These are phyloP conservation scores for Patella caerulea DNA, from an alignment of 2,888 invertebrate genomes.

Conservation along the genomic window DNA sequence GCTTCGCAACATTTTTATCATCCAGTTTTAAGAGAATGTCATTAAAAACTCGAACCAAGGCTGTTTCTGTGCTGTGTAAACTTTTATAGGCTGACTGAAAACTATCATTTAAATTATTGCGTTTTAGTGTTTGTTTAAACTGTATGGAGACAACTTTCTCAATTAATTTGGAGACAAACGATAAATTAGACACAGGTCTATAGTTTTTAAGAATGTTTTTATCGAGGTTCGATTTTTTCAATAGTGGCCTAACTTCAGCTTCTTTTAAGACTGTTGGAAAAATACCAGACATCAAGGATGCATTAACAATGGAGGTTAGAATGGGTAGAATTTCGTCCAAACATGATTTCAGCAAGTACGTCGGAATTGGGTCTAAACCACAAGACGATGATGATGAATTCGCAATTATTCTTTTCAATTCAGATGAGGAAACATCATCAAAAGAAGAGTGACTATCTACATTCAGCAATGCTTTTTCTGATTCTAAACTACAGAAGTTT, in stretches of 20 bases:
- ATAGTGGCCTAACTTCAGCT: not conserved
- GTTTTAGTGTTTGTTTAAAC: not conserved
- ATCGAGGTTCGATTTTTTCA: not conserved
- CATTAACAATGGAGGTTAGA: not conserved
- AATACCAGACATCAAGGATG: not conserved
- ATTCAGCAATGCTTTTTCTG: too few species aligned
- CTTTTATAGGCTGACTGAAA: not conserved
- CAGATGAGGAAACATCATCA: too few species aligned
- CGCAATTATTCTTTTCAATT: too few species aligned
- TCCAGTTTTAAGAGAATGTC: not conserved
- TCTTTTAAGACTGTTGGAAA: not conserved
- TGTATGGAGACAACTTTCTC: not conserved
- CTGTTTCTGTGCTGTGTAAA: not conserved
- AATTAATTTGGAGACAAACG: not conserved
- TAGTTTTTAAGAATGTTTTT: not conserved
- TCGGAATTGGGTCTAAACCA: not conserved
- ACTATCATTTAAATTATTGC: not conserved
- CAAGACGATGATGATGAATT: not conserved
- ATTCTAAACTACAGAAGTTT: too few species aligned
- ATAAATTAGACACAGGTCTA: not conserved
- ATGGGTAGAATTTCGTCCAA: not conserved
- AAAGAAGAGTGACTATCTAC: too few species aligned
- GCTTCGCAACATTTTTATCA: not conserved
- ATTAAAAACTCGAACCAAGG: conserved; percentile 1
- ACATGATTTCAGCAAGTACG: not conserved